phyloP scores from a whole-genome alignment of 2,888 invertebrate species.

The Limenitis camilla region DNA sequence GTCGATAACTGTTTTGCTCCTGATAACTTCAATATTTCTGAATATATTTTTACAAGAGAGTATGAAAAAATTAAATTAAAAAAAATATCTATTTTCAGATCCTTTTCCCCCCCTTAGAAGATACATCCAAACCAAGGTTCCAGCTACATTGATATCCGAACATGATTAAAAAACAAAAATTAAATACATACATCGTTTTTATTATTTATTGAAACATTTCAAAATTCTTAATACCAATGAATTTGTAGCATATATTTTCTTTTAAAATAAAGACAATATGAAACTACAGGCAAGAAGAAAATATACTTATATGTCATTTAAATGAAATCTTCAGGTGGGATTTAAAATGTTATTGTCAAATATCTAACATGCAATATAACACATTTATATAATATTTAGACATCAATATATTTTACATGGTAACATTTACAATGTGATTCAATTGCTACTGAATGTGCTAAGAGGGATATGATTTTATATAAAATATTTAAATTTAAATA shows the following conservation, averaged over 20 bases:
- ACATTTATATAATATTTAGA: slow-evolving; percentile 13
- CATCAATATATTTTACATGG: slow-evolving; percentile 8
- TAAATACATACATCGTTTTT: slow-evolving; percentile 10
- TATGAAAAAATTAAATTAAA: too few species aligned
- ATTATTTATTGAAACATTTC: slow-evolving; percentile 47
- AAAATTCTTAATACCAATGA: slow-evolving; percentile 34
- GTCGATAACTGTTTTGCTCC: too few species aligned
- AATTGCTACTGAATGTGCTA: slow-evolving; percentile 12
- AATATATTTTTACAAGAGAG: too few species aligned
- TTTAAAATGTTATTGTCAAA: slow-evolving; percentile 43
- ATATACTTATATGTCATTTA: slow-evolving; percentile 25
- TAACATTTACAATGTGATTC: slow-evolving; percentile 10
- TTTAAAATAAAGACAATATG: slow-evolving; percentile 22
- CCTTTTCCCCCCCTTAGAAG: too few species aligned
- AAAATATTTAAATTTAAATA: slow-evolving; percentile 7
- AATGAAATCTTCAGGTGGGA: slow-evolving; percentile 45
- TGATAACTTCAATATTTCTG: too few species aligned
- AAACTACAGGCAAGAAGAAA: slow-evolving; percentile 45
- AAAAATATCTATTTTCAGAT: too few species aligned
- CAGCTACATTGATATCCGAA: not conserved
- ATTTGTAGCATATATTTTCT: slow-evolving; percentile 26
- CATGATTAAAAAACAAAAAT: slow-evolving; percentile 1
- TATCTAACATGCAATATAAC: slow-evolving; percentile 23
- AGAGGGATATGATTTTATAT: slow-evolving; percentile 7
- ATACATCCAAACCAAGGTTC: not conserved